phyloP scores from a whole-genome alignment of 2,797 vertebrate genomes.

The Sparidentex hasta region DNA sequence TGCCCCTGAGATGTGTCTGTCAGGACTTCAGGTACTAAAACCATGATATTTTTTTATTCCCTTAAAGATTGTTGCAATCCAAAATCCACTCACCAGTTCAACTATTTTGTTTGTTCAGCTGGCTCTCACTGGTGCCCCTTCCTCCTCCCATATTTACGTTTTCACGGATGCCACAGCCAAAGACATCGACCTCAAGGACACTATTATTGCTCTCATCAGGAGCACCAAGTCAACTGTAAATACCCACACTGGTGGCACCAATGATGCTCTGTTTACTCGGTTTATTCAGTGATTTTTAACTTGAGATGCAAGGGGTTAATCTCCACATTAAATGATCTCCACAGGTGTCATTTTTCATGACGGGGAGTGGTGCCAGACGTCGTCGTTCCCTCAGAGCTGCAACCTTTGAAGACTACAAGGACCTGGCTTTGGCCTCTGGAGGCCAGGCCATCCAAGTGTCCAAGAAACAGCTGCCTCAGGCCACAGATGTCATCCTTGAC shows the following conservation, averaged over 20 bases:
- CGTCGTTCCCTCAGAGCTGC: conserved; percentile 52
- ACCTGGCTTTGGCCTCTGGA: conserved; percentile 83
- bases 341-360: conserved; percentile 82
- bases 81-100: background rate
- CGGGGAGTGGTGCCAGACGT: rapidly evolving
- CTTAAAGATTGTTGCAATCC: background rate
- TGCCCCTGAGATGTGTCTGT: conserved; percentile 81
- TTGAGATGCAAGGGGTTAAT: background rate
- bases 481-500: conserved; percentile 83
- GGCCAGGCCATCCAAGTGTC: conserved; percentile 82
- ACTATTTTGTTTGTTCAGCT: conserved; percentile 66
- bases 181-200: conserved; percentile 78
- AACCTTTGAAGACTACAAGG: conserved; percentile 74
- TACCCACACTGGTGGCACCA: background rate
- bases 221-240: conserved; percentile 82
- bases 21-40: conserved; percentile 81
- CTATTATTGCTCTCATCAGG: conserved; percentile 80
- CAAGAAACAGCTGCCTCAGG: conserved; percentile 75
- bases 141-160: conserved; percentile 83
- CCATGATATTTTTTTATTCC: background rate
- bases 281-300: background rate
- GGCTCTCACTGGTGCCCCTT: conserved; percentile 81
- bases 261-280: background rate
- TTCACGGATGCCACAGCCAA: conserved; percentile 85
- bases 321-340: conserved; percentile 3